Percentiles rank a stretch among this genome's conserved stretches.
Conservation (phyloP, 2,888 invertebrate genomes). For the Pseudeuparius sepicola region DNA sequence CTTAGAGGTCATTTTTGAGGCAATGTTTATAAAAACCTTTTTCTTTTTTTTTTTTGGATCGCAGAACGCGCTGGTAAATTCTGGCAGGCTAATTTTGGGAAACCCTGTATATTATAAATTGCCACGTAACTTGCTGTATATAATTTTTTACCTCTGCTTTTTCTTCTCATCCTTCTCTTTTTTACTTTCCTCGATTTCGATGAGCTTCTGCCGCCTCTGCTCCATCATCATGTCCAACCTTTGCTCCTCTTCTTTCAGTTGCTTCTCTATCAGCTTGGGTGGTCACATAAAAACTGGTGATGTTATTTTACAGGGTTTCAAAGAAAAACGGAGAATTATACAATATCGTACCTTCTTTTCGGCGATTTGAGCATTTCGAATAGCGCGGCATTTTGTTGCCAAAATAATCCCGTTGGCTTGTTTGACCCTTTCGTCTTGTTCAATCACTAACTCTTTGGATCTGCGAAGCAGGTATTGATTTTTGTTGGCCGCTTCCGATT, state of each 20-base stretch:
- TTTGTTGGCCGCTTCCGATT: slow-evolving; percentile 42
- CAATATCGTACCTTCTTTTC: slow-evolving; percentile 41
- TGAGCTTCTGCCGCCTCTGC: slow-evolving; percentile 49
- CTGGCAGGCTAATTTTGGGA: too few species aligned
- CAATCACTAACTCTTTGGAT: slow-evolving; percentile 44
- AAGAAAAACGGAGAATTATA: too few species aligned
- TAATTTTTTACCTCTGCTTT: slow-evolving; percentile 23
- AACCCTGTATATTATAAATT: too few species aligned
- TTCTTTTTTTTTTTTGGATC: too few species aligned
- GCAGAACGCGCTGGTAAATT: too few species aligned
- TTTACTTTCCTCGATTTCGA: slow-evolving; percentile 45
- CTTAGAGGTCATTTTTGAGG: too few species aligned
- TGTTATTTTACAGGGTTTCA: too few species aligned
- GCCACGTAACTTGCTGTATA: slow-evolving; percentile 17
- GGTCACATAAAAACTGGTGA: too few species aligned
- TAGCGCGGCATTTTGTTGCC: slow-evolving; percentile 75
- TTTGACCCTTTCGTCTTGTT: slow-evolving; percentile 57
- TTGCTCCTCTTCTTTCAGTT: slow-evolving; percentile 46
- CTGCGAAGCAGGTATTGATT: slow-evolving; percentile 43
- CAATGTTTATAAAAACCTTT: too few species aligned
- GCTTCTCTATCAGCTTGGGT: slow-evolving; percentile 44
- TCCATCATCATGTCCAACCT: slow-evolving; percentile 63
- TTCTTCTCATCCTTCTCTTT: slow-evolving; percentile 35
- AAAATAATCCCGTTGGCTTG: slow-evolving; percentile 68
- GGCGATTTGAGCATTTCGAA: slow-evolving; percentile 71